Base-by-base conservation (phyloP, 2,797 vertebrate genomes). In the Eulemur rubriventer region DNA sequence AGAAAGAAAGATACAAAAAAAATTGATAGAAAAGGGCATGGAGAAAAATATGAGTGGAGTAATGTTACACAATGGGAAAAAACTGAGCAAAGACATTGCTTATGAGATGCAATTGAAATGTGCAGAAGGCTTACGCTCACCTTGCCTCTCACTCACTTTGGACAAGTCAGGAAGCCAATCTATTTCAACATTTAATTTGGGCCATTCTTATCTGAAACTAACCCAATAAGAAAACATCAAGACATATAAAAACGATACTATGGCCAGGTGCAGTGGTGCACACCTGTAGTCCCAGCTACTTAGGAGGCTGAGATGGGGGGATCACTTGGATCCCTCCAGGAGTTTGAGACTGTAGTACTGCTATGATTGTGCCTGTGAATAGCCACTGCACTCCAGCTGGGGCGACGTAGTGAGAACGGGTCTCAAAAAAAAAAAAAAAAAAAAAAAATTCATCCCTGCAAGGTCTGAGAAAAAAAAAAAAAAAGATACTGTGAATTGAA, bases 1-100 rank as follows among this genome's bases (percentile, higher is more conserved):
- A 90, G 55, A 82, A 70, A 97, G 80, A 80, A 96, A 96, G 80
- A 96, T 94, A 97, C 78, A 63, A 92, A 43, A 43, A 43, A 96
- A 96, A 79, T 93, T 33, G 24, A 89, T 92, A 46, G 75, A 16
- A 84, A 73, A 43, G 9, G 52, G 43, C 35, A 9, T 28, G 22
- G 52, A 97, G 94, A 97, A 87, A 91, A 83, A 75, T 75, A 28
- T 10, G 30, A 72, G 63, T 80, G 72, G 81, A 97, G 94, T 92
- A 89, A 94, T 93, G 82, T 96, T 79, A 90, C 0, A 1, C 84
- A 96, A 92, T 24, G 72, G 94, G 13, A 79, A 95, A 84, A 95
- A 96, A 97, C 24, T 88, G 97, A 96, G 89, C 63, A 90, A 92
- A 30, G 94, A 48, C 43, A 52, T 7, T 52, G 41, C 59, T 84